Evolutionary conservation across 2,888 invertebrate species (phyloP).

Genomic region (Cinara cedri): DNA sequence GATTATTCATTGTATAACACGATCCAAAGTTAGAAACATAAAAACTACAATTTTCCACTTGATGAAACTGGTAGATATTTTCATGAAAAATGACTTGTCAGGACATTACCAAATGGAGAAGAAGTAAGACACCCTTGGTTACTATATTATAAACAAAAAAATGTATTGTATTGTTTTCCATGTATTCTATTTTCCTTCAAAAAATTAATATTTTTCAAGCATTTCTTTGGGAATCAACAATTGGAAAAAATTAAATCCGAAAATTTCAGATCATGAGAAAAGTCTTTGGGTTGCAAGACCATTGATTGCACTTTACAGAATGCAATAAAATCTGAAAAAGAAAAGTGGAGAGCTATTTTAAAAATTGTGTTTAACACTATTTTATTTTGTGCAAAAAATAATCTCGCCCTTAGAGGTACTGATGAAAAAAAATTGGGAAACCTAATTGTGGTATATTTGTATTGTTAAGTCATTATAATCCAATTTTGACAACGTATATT

Average conservation of each 20-base stretch:
- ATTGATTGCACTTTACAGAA: neutral
- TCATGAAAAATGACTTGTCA: conserved; percentile 28
- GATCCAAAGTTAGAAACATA: conserved; percentile 6
- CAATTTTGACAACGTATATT: conserved; percentile 21
- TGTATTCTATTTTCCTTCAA: conserved; percentile 13
- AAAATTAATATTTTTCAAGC: conserved; percentile 26
- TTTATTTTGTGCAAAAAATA: conserved; percentile 8
- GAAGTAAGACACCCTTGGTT: conserved; percentile 22
- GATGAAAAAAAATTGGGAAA: neutral
- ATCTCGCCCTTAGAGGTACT: neutral
- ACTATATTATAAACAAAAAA: conserved; percentile 33
- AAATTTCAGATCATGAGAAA: too few species aligned
- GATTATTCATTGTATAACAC: conserved; percentile 18
- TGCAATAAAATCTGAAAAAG: neutral
- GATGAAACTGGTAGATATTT: conserved; percentile 26
- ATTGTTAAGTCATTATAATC: too few species aligned
- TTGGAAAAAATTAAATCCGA: too few species aligned
- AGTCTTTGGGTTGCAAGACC: conserved; percentile 6
- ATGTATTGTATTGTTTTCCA: conserved; percentile 23
- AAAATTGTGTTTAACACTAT: conserved; percentile 4
- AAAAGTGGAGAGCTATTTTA: conserved; percentile 20
- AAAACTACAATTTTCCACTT: conserved; percentile 32
- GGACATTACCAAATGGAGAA: conserved; percentile 27
- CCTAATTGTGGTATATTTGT: conserved; percentile 23
- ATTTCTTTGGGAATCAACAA: conserved; percentile 33